Evolutionary conservation across 2,113 vertebrate genomes (phyloP).

Genomic region (Malurus melanocephalus): DNA sequence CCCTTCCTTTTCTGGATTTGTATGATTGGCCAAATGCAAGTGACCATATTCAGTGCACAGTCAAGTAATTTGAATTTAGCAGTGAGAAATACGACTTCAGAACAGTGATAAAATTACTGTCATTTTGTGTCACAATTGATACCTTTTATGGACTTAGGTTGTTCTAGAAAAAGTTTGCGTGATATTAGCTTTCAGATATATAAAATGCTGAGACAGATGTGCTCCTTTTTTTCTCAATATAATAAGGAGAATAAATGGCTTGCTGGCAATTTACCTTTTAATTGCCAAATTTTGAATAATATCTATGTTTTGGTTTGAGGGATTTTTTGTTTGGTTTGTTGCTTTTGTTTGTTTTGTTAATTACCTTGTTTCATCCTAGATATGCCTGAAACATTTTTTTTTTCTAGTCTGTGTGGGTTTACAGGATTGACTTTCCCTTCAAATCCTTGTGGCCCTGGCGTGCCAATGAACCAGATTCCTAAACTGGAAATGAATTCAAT

Average conservation of each 20-base stretch:
- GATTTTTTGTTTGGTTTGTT: background rate
- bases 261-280: background rate
- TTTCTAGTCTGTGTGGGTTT: background rate
- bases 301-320: accelerated
- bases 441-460: background rate
- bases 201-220: background rate
- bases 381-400: background rate
- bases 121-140: background rate
- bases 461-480: background rate
- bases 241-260: background rate
- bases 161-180: background rate
- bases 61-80: background rate
- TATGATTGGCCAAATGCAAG: background rate
- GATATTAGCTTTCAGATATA: background rate
- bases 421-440: background rate
- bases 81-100: background rate
- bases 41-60: background rate
- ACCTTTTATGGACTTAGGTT: background rate
- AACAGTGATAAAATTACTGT: background rate
- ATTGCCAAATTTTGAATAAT: background rate
- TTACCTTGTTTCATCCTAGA: background rate
- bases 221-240: background rate
- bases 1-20: background rate
- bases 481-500: background rate
- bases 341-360: background rate